A percentile compares a stretch with the other conserved stretches of the same genome.
Conservation (phyloP, 2,888 invertebrate genomes). For the Eumacrocentrus americanus region DNA sequence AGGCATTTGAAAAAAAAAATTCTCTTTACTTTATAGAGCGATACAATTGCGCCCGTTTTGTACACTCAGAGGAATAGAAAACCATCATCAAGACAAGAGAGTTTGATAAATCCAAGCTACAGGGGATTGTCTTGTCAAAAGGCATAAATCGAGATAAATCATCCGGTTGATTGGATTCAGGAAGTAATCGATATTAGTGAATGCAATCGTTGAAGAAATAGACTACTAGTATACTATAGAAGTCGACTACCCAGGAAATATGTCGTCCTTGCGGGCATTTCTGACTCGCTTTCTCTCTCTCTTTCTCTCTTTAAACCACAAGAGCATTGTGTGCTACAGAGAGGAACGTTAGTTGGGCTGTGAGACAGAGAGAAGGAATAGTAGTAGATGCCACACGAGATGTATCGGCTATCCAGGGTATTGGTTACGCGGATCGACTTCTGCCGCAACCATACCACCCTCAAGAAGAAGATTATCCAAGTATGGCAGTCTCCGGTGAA, state of each 20-base stretch:
- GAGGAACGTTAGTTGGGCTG: conserved; percentile 2
- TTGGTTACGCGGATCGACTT: conserved; percentile 6
- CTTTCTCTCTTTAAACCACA: no score
- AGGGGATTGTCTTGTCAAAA: neutral
- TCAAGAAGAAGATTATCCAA: conserved; percentile 17
- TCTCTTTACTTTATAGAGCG: conserved; percentile 11
- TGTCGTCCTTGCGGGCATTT: conserved; percentile 13
- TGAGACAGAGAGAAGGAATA: neutral
- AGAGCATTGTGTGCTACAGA: conserved; percentile 5
- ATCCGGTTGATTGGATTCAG: conserved; percentile 4
- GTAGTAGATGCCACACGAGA: neutral
- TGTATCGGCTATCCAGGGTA: neutral
- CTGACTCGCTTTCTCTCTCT: no score
- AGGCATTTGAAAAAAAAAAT: neutral
- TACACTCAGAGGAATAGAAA: neutral
- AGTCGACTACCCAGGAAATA: conserved; percentile 29
- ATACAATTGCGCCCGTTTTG: neutral
- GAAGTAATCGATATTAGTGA: conserved; percentile 23
- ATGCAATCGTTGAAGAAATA: conserved; percentile 6
- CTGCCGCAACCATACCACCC: conserved; percentile 10
- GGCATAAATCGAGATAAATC: conserved; percentile 3
- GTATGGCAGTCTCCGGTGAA: conserved; percentile 15
- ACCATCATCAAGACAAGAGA: neutral
- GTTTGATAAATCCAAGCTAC: neutral
- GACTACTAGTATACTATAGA: conserved; percentile 1